A percentile compares a stretch with the other conserved stretches of the same genome.
These are phyloP conservation scores for Choloepus hoffmanni DNA, from an alignment of 2,113 vertebrate species.

Conservation along the genomic window DNA sequence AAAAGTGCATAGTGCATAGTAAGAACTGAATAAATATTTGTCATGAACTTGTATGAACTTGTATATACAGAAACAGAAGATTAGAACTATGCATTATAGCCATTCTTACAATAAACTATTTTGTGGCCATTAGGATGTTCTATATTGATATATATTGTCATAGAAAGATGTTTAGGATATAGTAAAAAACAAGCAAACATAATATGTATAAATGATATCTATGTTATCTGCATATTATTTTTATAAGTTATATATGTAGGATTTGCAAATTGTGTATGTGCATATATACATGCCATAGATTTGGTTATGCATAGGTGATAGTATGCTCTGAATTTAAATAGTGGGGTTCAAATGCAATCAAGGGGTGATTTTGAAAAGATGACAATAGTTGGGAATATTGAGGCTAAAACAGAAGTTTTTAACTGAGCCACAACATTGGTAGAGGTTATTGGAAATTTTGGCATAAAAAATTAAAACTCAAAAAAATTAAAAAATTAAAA, in stretches of 20 bases:
- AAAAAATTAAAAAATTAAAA: background rate
- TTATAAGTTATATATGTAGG: background rate
- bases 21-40: constrained; percentile 48
- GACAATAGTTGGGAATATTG: background rate
- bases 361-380: background rate
- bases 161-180: background rate
- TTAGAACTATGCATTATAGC: background rate
- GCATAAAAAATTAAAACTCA: background rate
- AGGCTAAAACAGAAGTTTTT: constrained; percentile 1
- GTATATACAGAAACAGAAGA: background rate
- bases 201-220: background rate
- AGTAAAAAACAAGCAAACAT: background rate
- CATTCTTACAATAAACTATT: background rate
- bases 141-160: background rate
- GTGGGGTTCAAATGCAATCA: background rate
- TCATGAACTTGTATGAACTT: background rate
- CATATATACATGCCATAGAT: background rate
- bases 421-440: background rate
- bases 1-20: background rate
- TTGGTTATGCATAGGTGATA: background rate
- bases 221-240: background rate
- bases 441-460: background rate
- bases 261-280: background rate
- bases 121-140: background rate
- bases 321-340: background rate